phyloP scores from a whole-genome alignment of 2,888 invertebrate genomes.

The Trachelus stipa region DNA sequence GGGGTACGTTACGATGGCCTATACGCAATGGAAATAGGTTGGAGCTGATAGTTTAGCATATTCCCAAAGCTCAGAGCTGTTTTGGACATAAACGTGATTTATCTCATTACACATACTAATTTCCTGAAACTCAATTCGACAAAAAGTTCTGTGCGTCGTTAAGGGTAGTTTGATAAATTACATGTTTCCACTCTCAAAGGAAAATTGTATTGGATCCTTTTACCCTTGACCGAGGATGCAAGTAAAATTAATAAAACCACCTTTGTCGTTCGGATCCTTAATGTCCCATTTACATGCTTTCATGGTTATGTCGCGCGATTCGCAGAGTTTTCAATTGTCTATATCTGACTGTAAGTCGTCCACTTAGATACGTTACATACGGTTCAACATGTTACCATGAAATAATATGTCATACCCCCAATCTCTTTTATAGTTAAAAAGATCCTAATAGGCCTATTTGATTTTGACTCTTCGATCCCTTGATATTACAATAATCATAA shows the following conservation, averaged over 20 bases:
- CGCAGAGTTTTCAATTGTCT: background rate
- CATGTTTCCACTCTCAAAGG: background rate
- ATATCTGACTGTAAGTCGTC: background rate
- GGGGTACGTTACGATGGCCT: background rate
- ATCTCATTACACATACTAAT: conserved; percentile 56
- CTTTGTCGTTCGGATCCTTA: background rate
- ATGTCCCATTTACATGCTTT: background rate
- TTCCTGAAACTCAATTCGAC: conserved; percentile 25
- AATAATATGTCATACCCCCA: background rate
- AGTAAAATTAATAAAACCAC: background rate
- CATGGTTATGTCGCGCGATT: background rate
- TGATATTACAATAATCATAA: background rate
- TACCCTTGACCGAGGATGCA: background rate
- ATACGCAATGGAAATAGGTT: background rate
- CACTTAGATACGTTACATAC: background rate
- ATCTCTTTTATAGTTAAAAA: background rate
- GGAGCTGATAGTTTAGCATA: background rate
- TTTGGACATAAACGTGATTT: conserved; percentile 57
- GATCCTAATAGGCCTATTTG: too few species aligned
- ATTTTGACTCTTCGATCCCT: background rate
- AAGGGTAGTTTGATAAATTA: background rate
- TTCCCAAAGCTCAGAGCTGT: conserved; percentile 45
- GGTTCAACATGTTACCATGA: background rate
- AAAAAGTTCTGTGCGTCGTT: background rate
- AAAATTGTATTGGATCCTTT: background rate